These are phyloP conservation scores for Stictocephala bisonia DNA, from an alignment of 2,888 invertebrate genomes.

Conservation along the genomic window DNA sequence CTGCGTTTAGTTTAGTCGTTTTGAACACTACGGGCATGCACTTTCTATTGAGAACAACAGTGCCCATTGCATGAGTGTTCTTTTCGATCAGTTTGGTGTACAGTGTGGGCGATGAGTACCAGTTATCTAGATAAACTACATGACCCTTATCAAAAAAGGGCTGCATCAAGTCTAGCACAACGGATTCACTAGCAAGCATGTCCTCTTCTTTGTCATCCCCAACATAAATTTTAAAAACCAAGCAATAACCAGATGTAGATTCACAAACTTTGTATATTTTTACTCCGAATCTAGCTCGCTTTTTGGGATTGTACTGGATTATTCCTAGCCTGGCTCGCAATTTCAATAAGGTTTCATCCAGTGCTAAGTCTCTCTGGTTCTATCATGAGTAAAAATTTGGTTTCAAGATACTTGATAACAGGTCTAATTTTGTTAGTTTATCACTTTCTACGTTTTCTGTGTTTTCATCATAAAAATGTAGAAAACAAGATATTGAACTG, in stretches of 20 bases:
- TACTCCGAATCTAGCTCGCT: slow-evolving; percentile 60
- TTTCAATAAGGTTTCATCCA: slow-evolving; percentile 62
- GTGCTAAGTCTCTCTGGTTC: slow-evolving; percentile 57
- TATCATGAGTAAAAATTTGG: slow-evolving; percentile 13
- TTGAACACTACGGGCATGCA: slow-evolving; percentile 21
- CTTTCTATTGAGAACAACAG: background rate
- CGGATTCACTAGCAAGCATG: slow-evolving; percentile 40
- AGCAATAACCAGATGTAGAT: slow-evolving; percentile 32
- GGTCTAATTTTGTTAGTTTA: slow-evolving; percentile 51
- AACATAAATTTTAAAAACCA: slow-evolving; percentile 29
- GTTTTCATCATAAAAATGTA: slow-evolving; percentile 19
- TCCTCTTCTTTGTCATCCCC: slow-evolving; percentile 14
- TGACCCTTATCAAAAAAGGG: slow-evolving; percentile 1
- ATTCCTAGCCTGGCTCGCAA: slow-evolving; percentile 61
- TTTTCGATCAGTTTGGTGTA: slow-evolving; percentile 4
- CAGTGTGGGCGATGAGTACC: slow-evolving; percentile 34
- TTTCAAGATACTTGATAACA: slow-evolving; percentile 38
- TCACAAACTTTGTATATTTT: slow-evolving; percentile 62
- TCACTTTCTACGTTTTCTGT: slow-evolving; percentile 36
- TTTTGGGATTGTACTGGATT: slow-evolving; percentile 61
- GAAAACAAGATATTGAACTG: background rate
- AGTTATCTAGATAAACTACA: slow-evolving; percentile 34
- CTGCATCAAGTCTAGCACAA: slow-evolving; percentile 27
- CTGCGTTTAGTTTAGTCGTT: background rate
- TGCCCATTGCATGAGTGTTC: slow-evolving; percentile 16